Evolutionary conservation across 2,113 vertebrate species (phyloP).

Genomic region (Suncus etruscus): DNA sequence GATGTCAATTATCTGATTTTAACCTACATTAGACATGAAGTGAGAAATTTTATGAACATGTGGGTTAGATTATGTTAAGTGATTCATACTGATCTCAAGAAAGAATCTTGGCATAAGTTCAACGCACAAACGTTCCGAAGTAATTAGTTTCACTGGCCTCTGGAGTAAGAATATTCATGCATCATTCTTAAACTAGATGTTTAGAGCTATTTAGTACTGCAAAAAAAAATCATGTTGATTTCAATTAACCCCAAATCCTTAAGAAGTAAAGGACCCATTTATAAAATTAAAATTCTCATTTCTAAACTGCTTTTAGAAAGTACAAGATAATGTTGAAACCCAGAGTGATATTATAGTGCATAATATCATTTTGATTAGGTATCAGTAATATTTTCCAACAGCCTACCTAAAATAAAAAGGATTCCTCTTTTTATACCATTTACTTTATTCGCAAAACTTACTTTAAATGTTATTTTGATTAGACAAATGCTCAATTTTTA

Average conservation of each 20-base stretch:
- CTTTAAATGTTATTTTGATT: not conserved
- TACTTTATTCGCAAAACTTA: not conserved
- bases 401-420: not conserved
- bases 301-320: too few relatives aligned
- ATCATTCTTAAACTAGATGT: slow-evolving; percentile 56
- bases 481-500: not conserved
- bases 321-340: too few relatives aligned
- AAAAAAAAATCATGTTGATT: slow-evolving; percentile 40
- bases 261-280: not conserved
- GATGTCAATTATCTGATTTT: not conserved
- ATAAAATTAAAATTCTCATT: too few relatives aligned
- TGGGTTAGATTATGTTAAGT: slow-evolving; percentile 44
- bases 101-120: slow-evolving; percentile 44
- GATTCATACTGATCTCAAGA: slow-evolving; percentile 6
- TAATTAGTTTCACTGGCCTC: slow-evolving; percentile 61
- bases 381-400: not conserved
- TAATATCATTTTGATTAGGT: not conserved
- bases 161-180: slow-evolving; percentile 43
- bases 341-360: too few relatives aligned
- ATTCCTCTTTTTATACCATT: not conserved
- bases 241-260: not conserved
- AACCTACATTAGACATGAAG: not conserved
- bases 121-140: slow-evolving; percentile 25
- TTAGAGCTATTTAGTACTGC: slow-evolving; percentile 36
- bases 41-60: slow-evolving; percentile 45